These are phyloP conservation scores for Progne subis DNA, from an alignment of 2,113 vertebrate genomes.

Conservation along the genomic window DNA sequence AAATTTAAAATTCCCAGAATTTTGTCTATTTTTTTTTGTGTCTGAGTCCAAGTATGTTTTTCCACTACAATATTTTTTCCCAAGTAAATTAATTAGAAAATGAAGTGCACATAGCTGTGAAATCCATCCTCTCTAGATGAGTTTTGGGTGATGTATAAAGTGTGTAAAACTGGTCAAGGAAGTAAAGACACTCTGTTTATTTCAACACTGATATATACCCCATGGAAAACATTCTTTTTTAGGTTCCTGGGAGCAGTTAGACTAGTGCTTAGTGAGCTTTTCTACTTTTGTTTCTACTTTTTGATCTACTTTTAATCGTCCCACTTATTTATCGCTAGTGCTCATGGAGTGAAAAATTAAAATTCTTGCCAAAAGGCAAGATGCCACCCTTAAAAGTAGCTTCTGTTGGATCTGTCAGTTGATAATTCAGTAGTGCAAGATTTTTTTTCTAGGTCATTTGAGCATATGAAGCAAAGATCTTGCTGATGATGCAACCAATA, in stretches of 20 bases:
- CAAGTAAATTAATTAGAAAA: background rate
- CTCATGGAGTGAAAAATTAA: background rate
- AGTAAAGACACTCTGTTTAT: background rate
- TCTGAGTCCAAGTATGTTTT: background rate
- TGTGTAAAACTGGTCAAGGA: background rate
- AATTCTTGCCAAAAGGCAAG: constrained; percentile 34
- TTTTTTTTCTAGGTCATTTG: constrained; percentile 35
- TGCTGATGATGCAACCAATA: background rate
- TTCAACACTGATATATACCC: background rate
- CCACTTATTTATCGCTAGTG: background rate
- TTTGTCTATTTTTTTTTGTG: background rate
- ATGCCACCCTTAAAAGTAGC: background rate
- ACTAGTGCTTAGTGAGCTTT: background rate
- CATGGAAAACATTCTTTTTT: background rate
- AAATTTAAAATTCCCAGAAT: background rate
- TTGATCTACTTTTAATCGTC: background rate
- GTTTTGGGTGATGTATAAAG: background rate
- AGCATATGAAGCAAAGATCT: constrained; percentile 1
- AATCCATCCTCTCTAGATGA: background rate
- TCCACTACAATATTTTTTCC: background rate
- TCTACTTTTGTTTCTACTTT: background rate
- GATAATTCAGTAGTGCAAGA: background rate
- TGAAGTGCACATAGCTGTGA: background rate
- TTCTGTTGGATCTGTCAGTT: constrained; percentile 14
- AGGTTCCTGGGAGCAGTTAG: background rate